Evolutionary conservation across 2,797 vertebrate species (phyloP).

Genomic region (Sebastes diploproa): DNA sequence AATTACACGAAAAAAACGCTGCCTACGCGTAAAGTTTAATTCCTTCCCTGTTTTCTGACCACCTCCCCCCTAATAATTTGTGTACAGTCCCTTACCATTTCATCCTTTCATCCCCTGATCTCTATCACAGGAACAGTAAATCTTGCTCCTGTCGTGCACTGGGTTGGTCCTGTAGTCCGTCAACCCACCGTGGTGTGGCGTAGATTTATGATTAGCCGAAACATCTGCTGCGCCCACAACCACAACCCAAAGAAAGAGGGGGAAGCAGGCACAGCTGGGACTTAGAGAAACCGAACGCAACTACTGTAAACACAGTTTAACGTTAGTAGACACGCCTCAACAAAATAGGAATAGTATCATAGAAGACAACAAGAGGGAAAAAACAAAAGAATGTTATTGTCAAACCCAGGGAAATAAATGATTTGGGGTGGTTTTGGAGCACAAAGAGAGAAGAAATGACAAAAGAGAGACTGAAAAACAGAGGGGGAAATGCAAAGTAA

Average conservation of each 20-base stretch:
- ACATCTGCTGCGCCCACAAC: slow-evolving; percentile 37
- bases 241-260: slow-evolving; percentile 23
- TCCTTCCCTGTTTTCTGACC: neutral
- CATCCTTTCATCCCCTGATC: slow-evolving; percentile 1
- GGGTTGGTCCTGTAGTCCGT: slow-evolving; percentile 1
- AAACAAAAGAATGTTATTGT: neutral
- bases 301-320: slow-evolving; percentile 12
- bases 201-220: slow-evolving; percentile 43
- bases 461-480: neutral
- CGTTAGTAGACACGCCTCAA: neutral
- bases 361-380: neutral
- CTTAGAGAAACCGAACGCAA: neutral
- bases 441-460: neutral
- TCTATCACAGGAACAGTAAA: slow-evolving; percentile 13
- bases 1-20: no score
- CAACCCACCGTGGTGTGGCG: neutral
- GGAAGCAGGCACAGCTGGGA: neutral
- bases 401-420: neutral
- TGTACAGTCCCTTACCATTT: neutral
- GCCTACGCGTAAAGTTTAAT: neutral
- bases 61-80: neutral
- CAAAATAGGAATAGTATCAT: neutral
- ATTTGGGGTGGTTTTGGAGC: neutral
- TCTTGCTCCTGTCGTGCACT: slow-evolving; percentile 15
- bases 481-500: neutral